Evolutionary conservation across 2,797 vertebrate species (phyloP).

Genomic region (Holocentrus rufus): DNA sequence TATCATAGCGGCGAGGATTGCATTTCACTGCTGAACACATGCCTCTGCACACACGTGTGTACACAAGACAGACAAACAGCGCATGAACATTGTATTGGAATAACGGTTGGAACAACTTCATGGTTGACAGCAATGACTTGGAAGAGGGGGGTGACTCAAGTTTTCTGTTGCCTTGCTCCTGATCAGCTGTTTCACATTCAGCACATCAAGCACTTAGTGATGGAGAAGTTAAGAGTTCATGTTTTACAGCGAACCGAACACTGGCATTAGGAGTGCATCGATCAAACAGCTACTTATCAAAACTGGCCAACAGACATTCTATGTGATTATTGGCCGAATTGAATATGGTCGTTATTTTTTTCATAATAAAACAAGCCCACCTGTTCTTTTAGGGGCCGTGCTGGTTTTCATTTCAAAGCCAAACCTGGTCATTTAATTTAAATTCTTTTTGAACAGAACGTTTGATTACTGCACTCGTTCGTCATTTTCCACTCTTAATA

Average conservation of each 20-base stretch:
- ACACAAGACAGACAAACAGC: too few species aligned
- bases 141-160: slow-evolving; percentile 9
- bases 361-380: slow-evolving; percentile 15
- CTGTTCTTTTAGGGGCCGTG: not conserved
- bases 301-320: slow-evolving; percentile 3
- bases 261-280: not conserved
- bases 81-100: too few species aligned
- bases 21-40: slow-evolving; percentile 16
- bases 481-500: slow-evolving; percentile 22
- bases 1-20: not conserved
- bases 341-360: not conserved
- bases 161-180: slow-evolving; percentile 9
- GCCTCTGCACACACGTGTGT: too few species aligned
- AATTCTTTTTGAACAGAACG: slow-evolving; percentile 14
- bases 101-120: too few species aligned
- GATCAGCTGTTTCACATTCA: slow-evolving; percentile 34
- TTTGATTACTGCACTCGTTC: slow-evolving; percentile 1
- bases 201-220: slow-evolving; percentile 25
- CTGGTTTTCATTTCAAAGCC: too few species aligned
- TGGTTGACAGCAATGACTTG: too few species aligned
- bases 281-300: slow-evolving; percentile 15
- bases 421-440: too few species aligned
- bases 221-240: not conserved
- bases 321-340: slow-evolving; percentile 1
- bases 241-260: slow-evolving; percentile 31